phyloP scores from a whole-genome alignment of 2,113 vertebrate genomes.

The Osmerus eperlanus region DNA sequence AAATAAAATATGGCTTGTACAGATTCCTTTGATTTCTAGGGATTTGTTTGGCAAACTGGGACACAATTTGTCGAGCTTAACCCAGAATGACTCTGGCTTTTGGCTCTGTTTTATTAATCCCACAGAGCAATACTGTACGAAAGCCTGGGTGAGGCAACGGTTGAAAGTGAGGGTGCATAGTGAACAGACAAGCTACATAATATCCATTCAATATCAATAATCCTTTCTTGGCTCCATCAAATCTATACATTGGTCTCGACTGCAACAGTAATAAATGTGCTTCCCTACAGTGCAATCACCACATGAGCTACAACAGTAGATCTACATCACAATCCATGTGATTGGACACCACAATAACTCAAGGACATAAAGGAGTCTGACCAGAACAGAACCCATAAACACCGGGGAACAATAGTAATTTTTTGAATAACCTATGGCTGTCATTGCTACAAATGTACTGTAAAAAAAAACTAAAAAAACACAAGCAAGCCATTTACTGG shows the following conservation, averaged over 20 bases:
- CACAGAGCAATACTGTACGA: slow-evolving; percentile 42
- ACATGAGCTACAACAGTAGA: no score
- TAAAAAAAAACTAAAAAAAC: no score
- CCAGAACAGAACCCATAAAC: neutral
- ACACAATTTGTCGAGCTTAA: slow-evolving; percentile 62
- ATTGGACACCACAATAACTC: neutral
- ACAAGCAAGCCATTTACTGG: no score
- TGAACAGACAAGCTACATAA: neutral
- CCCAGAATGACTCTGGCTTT: slow-evolving; percentile 54
- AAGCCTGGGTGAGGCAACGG: slow-evolving; percentile 4
- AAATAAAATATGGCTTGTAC: slow-evolving; percentile 19
- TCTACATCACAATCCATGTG: no score
- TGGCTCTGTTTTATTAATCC: slow-evolving; percentile 59
- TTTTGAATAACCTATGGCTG: no score
- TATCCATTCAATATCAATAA: neutral
- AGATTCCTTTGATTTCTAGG: slow-evolving; percentile 35
- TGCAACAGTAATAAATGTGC: no score
- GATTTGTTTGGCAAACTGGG: slow-evolving; percentile 55
- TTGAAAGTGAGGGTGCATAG: neutral
- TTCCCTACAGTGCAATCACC: no score
- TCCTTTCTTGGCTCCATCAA: neutral
- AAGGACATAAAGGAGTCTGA: neutral
- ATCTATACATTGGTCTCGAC: no score
- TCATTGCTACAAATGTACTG: no score
- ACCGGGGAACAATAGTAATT: no score